Base-by-base conservation (phyloP, 2,888 invertebrate species). In the Tinea pellionella region DNA sequence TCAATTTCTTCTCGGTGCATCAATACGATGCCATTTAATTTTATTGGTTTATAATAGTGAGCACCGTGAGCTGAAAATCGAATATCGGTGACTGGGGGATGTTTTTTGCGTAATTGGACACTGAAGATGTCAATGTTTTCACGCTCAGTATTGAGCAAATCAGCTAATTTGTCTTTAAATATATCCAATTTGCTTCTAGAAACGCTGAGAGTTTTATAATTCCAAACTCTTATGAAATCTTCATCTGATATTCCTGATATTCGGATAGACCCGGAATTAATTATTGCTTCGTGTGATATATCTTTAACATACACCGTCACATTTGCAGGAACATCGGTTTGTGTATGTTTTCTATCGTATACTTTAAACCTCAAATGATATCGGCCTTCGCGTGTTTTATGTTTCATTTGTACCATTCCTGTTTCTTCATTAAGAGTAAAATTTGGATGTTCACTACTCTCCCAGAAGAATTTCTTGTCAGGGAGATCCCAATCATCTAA, bases 401-500 rank as follows among this genome's bases (percentile, higher is more conserved):
- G 95, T 71, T 92, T 92, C 97, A 99, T 98, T 63, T 94, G 95
- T 67, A 99, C 94, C 94, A 96, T 96, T 15, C 98, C 98, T 0
- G 95, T 94, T 73, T 96, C 95, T 76, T 95, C 94, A 74, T 97
- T 94, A 29, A 98, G 85, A 63, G 93, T 94, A 77, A 97, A 97
- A 67, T 93, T 91, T 0, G 94, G 93, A 88, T 96, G 96, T 73
- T 95, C 95, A 60, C 92, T 88, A 55, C 91, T 91, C 73, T 96
- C 96, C 96, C 97, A 97, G 74, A 95, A 96, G 88, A 98, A 99
- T 71, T 95, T 96, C 80, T 99, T 99, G 77, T 99, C 98, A 0
- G 95, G 96, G 64, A 98, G 86, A 85, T 99, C 99, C 99, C 99
- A 99, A 77, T 99, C 99, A 78, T 99, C 99, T 64, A 96, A 88